A percentile compares a stretch with the other conserved stretches of the same genome.
Conservation (phyloP, 1,140 invertebrate genomes). For the Tenebrio molitor region DNA sequence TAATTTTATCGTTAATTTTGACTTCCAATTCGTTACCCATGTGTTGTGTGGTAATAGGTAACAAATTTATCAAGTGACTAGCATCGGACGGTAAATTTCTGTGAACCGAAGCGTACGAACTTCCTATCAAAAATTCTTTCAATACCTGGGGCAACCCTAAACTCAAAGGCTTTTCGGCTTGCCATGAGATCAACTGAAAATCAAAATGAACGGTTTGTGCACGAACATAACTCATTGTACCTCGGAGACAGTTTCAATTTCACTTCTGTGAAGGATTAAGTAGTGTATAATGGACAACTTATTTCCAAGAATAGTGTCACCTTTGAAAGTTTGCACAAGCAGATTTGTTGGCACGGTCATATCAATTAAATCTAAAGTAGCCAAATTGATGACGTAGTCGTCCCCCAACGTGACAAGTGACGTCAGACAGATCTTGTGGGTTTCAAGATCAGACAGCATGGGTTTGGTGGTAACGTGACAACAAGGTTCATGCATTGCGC, state of each 20-base stretch:
- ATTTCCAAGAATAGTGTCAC: constrained; percentile 75
- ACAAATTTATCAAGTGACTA: constrained; percentile 73
- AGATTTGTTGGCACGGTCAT: constrained; percentile 74
- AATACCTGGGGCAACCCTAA: constrained; percentile 74
- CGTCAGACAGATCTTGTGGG: constrained; percentile 75
- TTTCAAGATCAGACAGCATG: constrained; percentile 67
- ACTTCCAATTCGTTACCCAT: constrained; percentile 69
- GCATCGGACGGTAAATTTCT: constrained; percentile 80
- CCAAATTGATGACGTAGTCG: constrained; percentile 75
- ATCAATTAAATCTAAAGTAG: constrained; percentile 79
- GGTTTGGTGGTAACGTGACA: constrained; percentile 81
- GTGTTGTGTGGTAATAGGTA: constrained; percentile 78
- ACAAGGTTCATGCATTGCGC: constrained; percentile 82
- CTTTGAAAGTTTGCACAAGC: constrained; percentile 77
- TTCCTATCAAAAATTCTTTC: constrained; percentile 83
- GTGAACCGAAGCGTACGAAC: constrained; percentile 78
- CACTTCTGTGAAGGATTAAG: constrained; percentile 80
- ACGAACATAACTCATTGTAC: constrained; percentile 61
- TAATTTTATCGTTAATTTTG: constrained; percentile 66
- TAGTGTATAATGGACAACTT: constrained; percentile 84
- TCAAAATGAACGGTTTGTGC: background rate
- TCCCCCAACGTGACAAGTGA: constrained; percentile 72
- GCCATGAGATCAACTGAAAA: constrained; percentile 67
- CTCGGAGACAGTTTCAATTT: constrained; percentile 79
- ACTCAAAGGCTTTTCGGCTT: constrained; percentile 69